These are phyloP conservation scores for Trachurus trachurus DNA, from an alignment of 2,797 vertebrate genomes.

Conservation along the genomic window DNA sequence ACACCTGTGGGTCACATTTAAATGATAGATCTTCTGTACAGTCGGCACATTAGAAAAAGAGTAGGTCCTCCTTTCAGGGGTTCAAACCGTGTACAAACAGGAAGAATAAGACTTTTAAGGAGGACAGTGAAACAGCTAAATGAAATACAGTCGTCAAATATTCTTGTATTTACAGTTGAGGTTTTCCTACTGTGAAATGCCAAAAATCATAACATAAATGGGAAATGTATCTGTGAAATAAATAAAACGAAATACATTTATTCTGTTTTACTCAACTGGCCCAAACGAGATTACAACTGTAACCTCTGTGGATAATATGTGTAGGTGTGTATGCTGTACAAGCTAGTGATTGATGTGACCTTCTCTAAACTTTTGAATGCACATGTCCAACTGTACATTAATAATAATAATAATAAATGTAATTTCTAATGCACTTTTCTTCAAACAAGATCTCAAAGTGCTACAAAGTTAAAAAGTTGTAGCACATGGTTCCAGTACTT, in stretches of 20 bases:
- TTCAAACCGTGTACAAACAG: background rate
- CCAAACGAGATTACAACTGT: background rate
- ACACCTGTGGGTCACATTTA: background rate
- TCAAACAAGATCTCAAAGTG: no score
- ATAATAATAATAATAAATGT: no score
- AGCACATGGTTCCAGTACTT: no score
- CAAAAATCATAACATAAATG: background rate
- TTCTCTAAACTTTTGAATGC: no score
- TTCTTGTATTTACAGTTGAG: background rate
- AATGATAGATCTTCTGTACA: background rate
- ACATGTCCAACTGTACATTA: no score
- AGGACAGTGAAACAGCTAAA: no score
- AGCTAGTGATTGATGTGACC: background rate
- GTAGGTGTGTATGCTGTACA: background rate
- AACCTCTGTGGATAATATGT: background rate
- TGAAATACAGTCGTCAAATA: no score
- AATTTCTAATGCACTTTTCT: no score
- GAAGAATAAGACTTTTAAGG: no score
- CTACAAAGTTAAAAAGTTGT: no score
- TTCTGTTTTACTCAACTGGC: no score
- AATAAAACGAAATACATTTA: no score
- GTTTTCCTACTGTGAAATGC: background rate
- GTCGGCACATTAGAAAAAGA: background rate
- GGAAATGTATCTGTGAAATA: background rate
- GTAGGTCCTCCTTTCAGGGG: background rate